Evolutionary conservation across 2,888 invertebrate species (phyloP).

Genomic region (Melangyna quadrimaculata): DNA sequence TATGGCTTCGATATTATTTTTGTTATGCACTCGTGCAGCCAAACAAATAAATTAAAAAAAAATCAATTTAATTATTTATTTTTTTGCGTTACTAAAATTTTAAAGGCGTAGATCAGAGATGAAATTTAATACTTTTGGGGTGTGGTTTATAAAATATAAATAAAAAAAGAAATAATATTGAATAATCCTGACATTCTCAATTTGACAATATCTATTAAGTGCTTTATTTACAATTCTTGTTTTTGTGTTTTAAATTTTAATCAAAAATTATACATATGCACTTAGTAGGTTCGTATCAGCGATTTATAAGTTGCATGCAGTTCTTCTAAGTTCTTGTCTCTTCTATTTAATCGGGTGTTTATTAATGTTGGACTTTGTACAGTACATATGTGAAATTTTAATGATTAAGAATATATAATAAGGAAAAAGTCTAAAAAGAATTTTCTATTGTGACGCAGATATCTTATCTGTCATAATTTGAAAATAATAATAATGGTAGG

Average conservation of each 20-base stretch:
- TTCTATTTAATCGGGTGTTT: too few relatives aligned
- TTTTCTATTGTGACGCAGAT: neutral
- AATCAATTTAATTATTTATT: neutral
- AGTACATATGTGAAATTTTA: neutral
- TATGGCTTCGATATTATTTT: neutral
- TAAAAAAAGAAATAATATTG: neutral
- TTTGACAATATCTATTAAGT: neutral
- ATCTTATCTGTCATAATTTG: too few relatives aligned
- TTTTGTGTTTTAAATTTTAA: neutral
- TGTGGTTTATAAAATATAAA: neutral
- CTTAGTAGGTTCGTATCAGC: neutral
- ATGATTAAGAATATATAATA: too few relatives aligned
- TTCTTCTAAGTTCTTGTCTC: neutral
- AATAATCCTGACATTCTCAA: slow-evolving; percentile 10
- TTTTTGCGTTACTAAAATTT: neutral
- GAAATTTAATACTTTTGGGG: slow-evolving; percentile 1
- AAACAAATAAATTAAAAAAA: neutral
- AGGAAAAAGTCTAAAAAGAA: neutral
- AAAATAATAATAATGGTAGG: too few relatives aligned
- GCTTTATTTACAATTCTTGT: neutral
- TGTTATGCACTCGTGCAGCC: slow-evolving; percentile 20
- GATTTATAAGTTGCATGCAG: neutral
- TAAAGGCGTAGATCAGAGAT: slow-evolving; percentile 36
- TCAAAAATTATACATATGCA: neutral
- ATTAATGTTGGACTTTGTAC: too few relatives aligned